Evolutionary conservation across 2,113 vertebrate genomes (phyloP).

Genomic region (Podilymbus podiceps): DNA sequence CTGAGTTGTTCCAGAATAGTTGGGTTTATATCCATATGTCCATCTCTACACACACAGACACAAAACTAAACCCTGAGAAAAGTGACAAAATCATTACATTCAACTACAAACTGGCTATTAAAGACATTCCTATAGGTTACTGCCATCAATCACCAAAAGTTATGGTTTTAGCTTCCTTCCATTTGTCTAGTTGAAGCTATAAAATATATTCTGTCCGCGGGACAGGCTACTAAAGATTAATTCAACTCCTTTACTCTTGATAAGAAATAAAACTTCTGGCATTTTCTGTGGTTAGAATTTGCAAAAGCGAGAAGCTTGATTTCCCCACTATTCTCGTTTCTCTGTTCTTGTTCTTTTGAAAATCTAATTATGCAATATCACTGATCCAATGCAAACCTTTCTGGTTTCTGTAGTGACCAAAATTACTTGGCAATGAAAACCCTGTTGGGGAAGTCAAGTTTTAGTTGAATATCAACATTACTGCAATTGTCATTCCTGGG

Average conservation of each 20-base stretch:
- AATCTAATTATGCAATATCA: constrained; percentile 50
- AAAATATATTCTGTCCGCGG: background rate
- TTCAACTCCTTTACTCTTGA: background rate
- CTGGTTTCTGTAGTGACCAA: constrained; percentile 21
- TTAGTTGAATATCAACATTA: background rate
- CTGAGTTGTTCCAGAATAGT: background rate
- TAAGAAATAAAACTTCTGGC: background rate
- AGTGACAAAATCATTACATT: constrained; percentile 71
- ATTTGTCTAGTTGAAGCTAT: background rate
- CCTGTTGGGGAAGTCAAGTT: background rate
- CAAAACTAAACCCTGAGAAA: constrained; percentile 70
- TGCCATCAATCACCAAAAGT: background rate
- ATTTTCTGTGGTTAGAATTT: constrained; percentile 45
- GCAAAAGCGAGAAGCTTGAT: constrained; percentile 56
- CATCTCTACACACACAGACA: background rate
- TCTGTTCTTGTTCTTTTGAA: constrained; percentile 65
- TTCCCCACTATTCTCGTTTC: constrained; percentile 63
- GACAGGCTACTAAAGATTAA: background rate
- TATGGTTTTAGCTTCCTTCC: background rate
- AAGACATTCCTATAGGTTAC: background rate
- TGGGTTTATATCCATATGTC: background rate
- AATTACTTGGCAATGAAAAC: background rate
- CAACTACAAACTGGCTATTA: constrained; percentile 66
- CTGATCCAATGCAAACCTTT: background rate
- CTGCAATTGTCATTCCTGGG: background rate